Evolutionary conservation across 2,888 invertebrate genomes (phyloP).

Genomic region (Germaria angustata): DNA sequence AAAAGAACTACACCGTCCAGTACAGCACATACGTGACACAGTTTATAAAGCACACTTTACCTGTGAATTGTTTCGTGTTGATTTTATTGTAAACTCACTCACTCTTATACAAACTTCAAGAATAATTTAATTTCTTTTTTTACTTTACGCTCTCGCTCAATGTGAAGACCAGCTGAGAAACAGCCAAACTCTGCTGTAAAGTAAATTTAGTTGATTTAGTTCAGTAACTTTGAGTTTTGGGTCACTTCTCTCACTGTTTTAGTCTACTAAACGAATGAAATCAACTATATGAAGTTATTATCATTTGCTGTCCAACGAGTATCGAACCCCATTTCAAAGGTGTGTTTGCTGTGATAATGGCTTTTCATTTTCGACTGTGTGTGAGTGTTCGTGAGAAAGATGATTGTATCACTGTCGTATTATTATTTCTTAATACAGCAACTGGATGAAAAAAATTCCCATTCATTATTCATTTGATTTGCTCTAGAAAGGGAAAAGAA

Average conservation of each 20-base stretch:
- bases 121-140: not conserved
- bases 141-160: not conserved
- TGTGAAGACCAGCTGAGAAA: not conserved
- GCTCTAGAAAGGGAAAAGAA: not conserved
- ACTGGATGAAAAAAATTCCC: conserved; percentile 23
- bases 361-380: not conserved
- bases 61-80: conserved; percentile 37
- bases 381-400: not conserved
- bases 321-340: not conserved
- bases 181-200: not conserved
- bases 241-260: no score
- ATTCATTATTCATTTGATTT: conserved; percentile 17
- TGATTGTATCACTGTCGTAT: not conserved
- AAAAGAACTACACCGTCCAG: not conserved
- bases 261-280: not conserved
- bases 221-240: not conserved
- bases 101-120: conserved; percentile 19
- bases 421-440: conserved; percentile 44
- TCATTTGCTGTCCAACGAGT: no score
- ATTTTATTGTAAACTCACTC: conserved; percentile 21
- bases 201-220: not conserved
- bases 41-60: conserved; percentile 48
- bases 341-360: not conserved
- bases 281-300: not conserved
- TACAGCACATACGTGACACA: conserved; percentile 49